Conservation (phyloP, 2,113 vertebrate species). For the Tragelaphus scriptus region DNA sequence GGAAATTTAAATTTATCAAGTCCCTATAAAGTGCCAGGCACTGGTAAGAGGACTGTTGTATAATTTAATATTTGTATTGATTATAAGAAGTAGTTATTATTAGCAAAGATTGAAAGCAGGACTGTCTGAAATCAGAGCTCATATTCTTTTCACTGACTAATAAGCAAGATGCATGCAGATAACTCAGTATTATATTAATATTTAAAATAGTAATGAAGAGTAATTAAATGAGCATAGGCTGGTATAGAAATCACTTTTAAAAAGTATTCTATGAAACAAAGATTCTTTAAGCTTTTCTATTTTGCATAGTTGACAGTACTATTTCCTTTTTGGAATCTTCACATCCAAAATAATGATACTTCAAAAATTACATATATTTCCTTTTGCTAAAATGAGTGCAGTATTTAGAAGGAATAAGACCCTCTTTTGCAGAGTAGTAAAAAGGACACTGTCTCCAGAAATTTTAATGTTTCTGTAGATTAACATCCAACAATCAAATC, state of each 20-base stretch:
- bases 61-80: background rate
- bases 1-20: constrained; percentile 15
- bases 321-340: background rate
- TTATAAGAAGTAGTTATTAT: background rate
- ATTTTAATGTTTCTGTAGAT: background rate
- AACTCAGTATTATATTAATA: background rate
- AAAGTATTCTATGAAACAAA: background rate
- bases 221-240: background rate
- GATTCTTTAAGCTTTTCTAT: background rate
- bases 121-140: background rate
- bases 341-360: background rate
- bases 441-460: background rate
- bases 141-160: background rate
- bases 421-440: background rate
- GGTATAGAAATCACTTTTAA: background rate
- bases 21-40: background rate
- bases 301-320: background rate
- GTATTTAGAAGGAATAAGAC: background rate
- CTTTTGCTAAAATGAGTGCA: background rate
- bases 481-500: constrained; percentile 2
- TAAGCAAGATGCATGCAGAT: background rate
- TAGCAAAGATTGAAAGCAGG: background rate
- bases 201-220: constrained; percentile 3
- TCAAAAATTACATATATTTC: background rate
- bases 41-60: background rate